Conservation (phyloP, 2,797 vertebrate species). For the Silurus lanzhouensis region DNA sequence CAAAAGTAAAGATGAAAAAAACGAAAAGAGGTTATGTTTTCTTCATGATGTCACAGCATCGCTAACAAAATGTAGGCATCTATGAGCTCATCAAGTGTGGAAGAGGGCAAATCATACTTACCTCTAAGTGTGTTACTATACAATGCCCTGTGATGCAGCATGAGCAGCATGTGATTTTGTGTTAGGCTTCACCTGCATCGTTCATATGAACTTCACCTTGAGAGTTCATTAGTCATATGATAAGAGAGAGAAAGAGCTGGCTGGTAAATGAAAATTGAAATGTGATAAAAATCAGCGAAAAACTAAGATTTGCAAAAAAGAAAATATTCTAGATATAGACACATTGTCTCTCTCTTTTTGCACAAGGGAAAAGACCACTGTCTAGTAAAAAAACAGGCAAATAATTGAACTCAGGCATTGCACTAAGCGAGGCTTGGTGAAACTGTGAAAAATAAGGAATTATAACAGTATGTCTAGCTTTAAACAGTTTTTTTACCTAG, state of each 20-base stretch:
- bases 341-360: neutral
- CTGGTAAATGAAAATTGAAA: neutral
- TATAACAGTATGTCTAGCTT: neutral
- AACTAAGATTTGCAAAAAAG: neutral
- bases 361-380: neutral
- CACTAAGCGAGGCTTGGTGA: neutral
- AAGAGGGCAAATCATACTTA: neutral
- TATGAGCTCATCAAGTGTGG: neutral
- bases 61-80: no score
- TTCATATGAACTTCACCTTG: neutral
- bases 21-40: no score
- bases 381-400: neutral
- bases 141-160: neutral
- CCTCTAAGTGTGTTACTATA: neutral
- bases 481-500: neutral
- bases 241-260: neutral
- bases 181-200: neutral
- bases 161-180: neutral
- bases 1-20: neutral
- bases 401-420: neutral
- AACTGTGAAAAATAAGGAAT: neutral
- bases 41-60: no score
- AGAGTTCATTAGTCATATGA: neutral
- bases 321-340: no score
- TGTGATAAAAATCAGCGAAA: neutral